Evolutionary conservation across 2,113 vertebrate species (phyloP).

Genomic region (Tyrannus savana): DNA sequence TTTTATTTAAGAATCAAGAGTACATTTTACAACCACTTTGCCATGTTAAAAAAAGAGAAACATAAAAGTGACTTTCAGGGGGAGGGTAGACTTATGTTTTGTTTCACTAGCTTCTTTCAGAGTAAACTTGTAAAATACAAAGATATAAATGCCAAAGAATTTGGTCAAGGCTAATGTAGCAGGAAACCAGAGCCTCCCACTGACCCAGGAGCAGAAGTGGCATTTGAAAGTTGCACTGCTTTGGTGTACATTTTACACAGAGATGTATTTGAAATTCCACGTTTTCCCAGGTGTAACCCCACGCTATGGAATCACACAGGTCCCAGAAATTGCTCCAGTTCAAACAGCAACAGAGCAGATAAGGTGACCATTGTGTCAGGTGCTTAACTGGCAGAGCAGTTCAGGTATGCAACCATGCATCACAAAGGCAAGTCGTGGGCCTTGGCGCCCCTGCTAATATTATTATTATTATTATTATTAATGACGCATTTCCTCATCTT

Average conservation of each 20-base stretch:
- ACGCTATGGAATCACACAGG: background rate
- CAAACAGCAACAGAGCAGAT: slow-evolving; percentile 20
- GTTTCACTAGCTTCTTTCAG: slow-evolving; percentile 66
- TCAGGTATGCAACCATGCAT: slow-evolving; percentile 9
- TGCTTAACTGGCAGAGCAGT: background rate
- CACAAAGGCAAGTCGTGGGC: background rate
- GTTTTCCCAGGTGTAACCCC: slow-evolving; percentile 33
- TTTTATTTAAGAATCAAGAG: slow-evolving; percentile 75
- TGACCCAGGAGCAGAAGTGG: slow-evolving; percentile 12
- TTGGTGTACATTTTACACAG: background rate
- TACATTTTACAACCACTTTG: slow-evolving; percentile 64
- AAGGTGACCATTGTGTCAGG: slow-evolving; percentile 5
- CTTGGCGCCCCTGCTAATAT: background rate
- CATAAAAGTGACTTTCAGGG: slow-evolving; percentile 62
- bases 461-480: background rate
- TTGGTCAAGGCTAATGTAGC: slow-evolving; percentile 50
- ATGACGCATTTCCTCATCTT: slow-evolving; percentile 29
- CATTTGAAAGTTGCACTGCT: slow-evolving; percentile 20
- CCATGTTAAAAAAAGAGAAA: slow-evolving; percentile 64
- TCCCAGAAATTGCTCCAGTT: background rate
- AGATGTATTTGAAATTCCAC: background rate
- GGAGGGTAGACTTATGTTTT: slow-evolving; percentile 40
- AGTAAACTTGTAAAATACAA: slow-evolving; percentile 67
- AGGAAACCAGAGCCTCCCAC: slow-evolving; percentile 37
- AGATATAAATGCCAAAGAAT: slow-evolving; percentile 61